Percentiles rank a stretch among this genome's conserved stretches.
phyloP scores from a whole-genome alignment of 1,140 invertebrate genomes.

The Polypedilum pembai region DNA sequence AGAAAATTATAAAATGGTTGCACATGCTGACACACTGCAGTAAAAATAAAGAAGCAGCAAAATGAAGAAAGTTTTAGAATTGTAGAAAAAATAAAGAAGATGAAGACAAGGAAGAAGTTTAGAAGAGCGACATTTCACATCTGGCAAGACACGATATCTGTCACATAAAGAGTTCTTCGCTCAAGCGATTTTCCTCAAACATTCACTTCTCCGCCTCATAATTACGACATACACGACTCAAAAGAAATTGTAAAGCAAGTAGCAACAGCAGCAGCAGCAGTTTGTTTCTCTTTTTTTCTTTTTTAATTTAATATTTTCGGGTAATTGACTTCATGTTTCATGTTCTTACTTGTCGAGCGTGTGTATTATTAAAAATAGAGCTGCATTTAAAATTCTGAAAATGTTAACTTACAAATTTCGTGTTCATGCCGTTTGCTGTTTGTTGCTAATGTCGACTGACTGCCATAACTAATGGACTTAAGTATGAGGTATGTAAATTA shows the following conservation, averaged over 20 bases:
- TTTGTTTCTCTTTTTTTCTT: background rate
- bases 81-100: background rate
- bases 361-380: slow-evolving; percentile 16
- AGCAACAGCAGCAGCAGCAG: background rate
- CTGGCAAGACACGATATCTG: background rate
- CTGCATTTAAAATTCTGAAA: background rate
- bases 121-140: background rate
- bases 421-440: background rate
- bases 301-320: slow-evolving; percentile 29
- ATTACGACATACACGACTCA: background rate
- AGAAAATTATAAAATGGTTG: background rate
- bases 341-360: slow-evolving; percentile 1
- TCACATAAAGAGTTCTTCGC: slow-evolving; percentile 17
- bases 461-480: slow-evolving; percentile 6
- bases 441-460: slow-evolving; percentile 1
- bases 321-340: slow-evolving; percentile 26
- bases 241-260: background rate
- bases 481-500: slow-evolving; percentile 12
- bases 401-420: background rate
- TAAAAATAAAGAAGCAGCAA: background rate
- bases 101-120: background rate
- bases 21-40: background rate
- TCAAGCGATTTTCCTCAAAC: background rate
- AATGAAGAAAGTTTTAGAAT: background rate
- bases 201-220: background rate